These are phyloP conservation scores for Avahi laniger DNA, from an alignment of 2,797 vertebrate species.

Conservation along the genomic window DNA sequence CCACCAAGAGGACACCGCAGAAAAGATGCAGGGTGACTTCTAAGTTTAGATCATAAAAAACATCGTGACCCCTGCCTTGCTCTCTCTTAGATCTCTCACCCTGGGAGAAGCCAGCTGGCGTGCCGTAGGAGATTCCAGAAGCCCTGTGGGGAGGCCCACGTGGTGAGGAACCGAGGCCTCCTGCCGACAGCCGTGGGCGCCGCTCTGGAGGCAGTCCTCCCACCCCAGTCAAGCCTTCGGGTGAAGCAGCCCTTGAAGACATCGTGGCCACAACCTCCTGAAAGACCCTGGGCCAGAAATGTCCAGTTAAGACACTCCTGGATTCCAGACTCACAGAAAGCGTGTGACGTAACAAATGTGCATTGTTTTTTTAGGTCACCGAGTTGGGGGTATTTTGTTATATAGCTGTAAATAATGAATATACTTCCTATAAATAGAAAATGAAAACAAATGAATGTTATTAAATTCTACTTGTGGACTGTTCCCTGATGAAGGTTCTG, in stretches of 20 bases:
- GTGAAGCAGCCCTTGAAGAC: background rate
- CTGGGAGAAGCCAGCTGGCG: background rate
- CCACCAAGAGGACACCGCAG: background rate
- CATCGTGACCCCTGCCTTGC: background rate
- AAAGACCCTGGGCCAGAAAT: background rate
- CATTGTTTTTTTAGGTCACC: background rate
- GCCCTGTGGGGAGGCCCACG: background rate
- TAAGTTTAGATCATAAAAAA: background rate
- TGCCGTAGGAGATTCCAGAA: background rate
- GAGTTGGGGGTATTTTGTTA: background rate
- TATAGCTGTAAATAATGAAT: background rate
- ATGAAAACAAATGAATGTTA: background rate
- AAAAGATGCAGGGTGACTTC: background rate
- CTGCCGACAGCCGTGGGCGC: accelerated
- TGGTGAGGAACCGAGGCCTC: background rate
- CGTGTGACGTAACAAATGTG: background rate
- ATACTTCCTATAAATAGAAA: background rate
- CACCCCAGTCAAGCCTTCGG: background rate
- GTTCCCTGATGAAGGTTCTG: background rate
- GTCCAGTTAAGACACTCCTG: background rate
- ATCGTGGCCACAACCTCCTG: background rate
- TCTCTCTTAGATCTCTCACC: background rate
- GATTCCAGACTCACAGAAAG: background rate
- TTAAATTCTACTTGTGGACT: background rate
- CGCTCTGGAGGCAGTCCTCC: background rate